phyloP scores from a whole-genome alignment of 64 coral and sea anemone genomes.

The Porites lutea region DNA sequence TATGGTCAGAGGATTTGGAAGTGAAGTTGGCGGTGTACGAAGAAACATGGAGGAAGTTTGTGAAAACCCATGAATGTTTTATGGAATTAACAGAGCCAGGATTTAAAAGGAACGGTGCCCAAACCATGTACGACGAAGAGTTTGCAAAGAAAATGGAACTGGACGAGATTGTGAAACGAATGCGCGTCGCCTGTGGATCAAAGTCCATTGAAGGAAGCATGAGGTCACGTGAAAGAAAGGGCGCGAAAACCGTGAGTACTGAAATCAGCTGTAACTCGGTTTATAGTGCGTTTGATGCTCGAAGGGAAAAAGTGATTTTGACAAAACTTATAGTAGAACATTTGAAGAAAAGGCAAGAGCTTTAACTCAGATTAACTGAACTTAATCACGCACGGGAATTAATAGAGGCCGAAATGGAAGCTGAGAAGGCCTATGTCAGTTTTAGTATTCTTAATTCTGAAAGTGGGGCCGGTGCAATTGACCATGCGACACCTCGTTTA shows the following conservation, averaged over 20 bases:
- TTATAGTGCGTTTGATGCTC: not conserved
- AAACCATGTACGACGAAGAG: constrained; percentile 28
- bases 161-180: not conserved
- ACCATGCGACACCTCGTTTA: too few species aligned
- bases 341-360: constrained; percentile 56
- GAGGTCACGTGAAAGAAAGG: not conserved
- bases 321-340: constrained; percentile 53
- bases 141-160: constrained; percentile 50
- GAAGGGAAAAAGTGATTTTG: constrained; percentile 52
- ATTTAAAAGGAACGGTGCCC: not conserved
- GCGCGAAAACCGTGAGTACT: constrained; percentile 38
- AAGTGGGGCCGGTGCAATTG: not conserved
- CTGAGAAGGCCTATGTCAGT: constrained; percentile 9
- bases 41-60: constrained; percentile 47
- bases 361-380: constrained; percentile 18
- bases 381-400: constrained; percentile 25
- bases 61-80: not conserved
- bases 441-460: constrained; percentile 9
- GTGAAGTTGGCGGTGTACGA: constrained; percentile 23
- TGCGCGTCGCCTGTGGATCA: not conserved
- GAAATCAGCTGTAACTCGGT: not conserved
- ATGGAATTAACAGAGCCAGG: constrained; percentile 19
- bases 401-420: constrained; percentile 46
- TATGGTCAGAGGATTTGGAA: constrained; percentile 23
- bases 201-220: not conserved